Evolutionary conservation across 2,797 vertebrate species (phyloP).

Genomic region (Ctenochaetus hawaiiensis): DNA sequence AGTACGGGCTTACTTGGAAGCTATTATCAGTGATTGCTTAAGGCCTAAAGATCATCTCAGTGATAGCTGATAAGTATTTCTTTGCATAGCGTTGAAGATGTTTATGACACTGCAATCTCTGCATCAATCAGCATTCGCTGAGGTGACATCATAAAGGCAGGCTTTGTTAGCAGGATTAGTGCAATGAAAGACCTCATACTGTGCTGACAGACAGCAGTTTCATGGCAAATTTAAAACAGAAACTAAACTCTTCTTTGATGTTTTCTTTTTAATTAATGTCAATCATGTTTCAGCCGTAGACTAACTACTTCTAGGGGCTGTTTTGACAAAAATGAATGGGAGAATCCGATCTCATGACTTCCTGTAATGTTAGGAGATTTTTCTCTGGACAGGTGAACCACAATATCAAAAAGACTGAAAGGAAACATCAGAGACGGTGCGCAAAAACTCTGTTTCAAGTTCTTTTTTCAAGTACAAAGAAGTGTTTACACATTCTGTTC

Average conservation of each 20-base stretch:
- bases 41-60: neutral
- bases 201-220: constrained; percentile 30
- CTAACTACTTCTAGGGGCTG: neutral
- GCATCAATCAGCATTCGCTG: constrained; percentile 28
- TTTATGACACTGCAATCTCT: constrained; percentile 7
- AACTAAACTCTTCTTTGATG: neutral
- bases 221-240: constrained; percentile 44
- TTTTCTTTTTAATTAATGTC: neutral
- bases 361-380: neutral
- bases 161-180: constrained; percentile 42
- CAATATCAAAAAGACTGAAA: constrained; percentile 8
- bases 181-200: constrained; percentile 18
- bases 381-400: constrained; percentile 6
- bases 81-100: constrained; percentile 29
- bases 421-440: constrained; percentile 1
- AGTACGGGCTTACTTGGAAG: constrained; percentile 36
- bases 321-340: constrained; percentile 11
- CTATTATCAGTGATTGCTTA: constrained; percentile 61
- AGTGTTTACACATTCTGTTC: constrained; percentile 59
- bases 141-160: constrained; percentile 33
- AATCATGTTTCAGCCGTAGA: neutral
- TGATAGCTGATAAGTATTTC: constrained; percentile 7
- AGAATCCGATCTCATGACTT: neutral
- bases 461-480: constrained; percentile 9
- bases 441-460: neutral